Evolutionary conservation across 2,113 vertebrate species (phyloP), one percentile per base, ranked within the genome.

Genomic region (Xenopus laevis): DNA sequence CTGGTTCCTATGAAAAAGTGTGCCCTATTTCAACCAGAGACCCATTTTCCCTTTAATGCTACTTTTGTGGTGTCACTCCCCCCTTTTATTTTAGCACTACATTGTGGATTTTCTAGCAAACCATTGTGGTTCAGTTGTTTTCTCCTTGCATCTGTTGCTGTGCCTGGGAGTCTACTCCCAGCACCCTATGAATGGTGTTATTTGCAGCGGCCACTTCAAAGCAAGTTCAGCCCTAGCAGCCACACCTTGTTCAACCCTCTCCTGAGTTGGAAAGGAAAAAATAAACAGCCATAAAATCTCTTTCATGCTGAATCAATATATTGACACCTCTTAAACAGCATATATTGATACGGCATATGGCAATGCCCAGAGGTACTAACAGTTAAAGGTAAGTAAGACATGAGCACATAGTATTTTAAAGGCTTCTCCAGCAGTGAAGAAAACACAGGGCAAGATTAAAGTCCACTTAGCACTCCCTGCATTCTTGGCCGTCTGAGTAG

Each of bases 401-500:
- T 11, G 4, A 21, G 65, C 65, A 23, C 45, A 10, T 3, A 1
- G 15, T 13, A 20, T 18, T 46, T 52, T 52, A 67, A 50, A 50
- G 46, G n/a, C 45, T 65, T 27, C 15, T n/a, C 9, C 17, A 65
- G 16, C 23, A 15, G 27, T 7, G 15, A 63, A 40, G 16, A 10
- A 40, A 40, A 6, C 2, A 9, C 33, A 64, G 18, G 20, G 18
- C 18, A 7, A 67, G 65, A 50, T 45, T 67, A 67, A 67, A 67
- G 65, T 67, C 65, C 65, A 67, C 46, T 65, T 40, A 23, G 44
- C 45, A 23, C 65, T 15, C 63, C 63, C 45, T 21, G 46, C 65
- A 67, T 50, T 50, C 44, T 67, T 67, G 17, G 30, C 33, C 27
- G 65, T 67, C 65, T 67, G 63, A 65, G 63, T 65, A 65, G 63